Conservation (phyloP, 2,888 invertebrate genomes). For the Hanleya hanleyi region DNA sequence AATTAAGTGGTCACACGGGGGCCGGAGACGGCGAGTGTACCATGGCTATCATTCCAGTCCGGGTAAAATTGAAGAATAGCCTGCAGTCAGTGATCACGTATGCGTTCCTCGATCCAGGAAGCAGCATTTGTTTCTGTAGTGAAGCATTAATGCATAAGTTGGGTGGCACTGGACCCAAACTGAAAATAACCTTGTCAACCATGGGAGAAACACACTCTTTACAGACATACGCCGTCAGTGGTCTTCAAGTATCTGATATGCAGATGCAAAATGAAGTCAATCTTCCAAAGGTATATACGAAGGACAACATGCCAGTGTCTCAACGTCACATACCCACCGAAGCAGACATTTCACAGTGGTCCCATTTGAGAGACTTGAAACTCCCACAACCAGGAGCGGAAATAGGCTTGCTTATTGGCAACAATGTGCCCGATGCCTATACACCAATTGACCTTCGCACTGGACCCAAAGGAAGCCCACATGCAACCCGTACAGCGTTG, state of each 20-base stretch:
- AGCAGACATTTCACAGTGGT: slow-evolving; percentile 26
- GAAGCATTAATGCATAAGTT: slow-evolving; percentile 1
- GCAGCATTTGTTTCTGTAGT: slow-evolving; percentile 22
- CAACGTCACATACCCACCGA: slow-evolving; percentile 24
- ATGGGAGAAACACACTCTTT: slow-evolving; percentile 1
- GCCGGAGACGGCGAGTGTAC: slow-evolving; percentile 14
- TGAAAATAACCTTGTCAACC: slow-evolving; percentile 11
- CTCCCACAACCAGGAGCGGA: slow-evolving; percentile 20
- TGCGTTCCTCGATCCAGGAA: slow-evolving; percentile 20
- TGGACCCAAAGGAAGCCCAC: slow-evolving; percentile 26
- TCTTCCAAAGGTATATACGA: slow-evolving; percentile 27
- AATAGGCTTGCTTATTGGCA: slow-evolving; percentile 19
- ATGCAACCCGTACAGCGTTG: slow-evolving; percentile 18
- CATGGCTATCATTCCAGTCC: slow-evolving; percentile 21
- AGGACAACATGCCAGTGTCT: slow-evolving; percentile 28
- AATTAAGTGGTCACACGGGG: background rate
- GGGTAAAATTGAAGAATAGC: slow-evolving; percentile 8
- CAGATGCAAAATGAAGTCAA: slow-evolving; percentile 12
- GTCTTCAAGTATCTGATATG: slow-evolving; percentile 21
- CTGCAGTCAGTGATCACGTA: background rate
- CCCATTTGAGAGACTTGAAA: slow-evolving; percentile 20
- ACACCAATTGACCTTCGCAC: slow-evolving; percentile 14
- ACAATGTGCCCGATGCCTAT: slow-evolving; percentile 26
- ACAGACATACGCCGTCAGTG: background rate
- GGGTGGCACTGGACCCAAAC: background rate